Evolutionary conservation across 1,140 invertebrate species (phyloP).

Genomic region (Ylistrum balloti): DNA sequence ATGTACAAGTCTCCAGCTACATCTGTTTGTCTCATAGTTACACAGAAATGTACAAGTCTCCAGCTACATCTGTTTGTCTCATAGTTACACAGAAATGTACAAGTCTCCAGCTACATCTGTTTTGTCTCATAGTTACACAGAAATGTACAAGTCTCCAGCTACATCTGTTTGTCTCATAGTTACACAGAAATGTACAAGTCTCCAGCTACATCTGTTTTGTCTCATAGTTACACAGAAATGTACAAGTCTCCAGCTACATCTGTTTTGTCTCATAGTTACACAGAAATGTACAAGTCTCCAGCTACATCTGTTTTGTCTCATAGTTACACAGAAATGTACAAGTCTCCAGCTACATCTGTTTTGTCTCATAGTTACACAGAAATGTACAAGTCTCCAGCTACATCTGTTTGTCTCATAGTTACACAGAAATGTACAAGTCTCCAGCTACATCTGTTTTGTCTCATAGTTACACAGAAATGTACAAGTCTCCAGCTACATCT

Average conservation of each 20-base stretch:
- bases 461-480: conserved; percentile 18
- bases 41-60: background rate
- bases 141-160: background rate
- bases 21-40: background rate
- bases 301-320: background rate
- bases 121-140: background rate
- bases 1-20: background rate
- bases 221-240: conserved; percentile 17
- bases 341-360: background rate
- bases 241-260: background rate
- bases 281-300: background rate
- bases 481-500: background rate
- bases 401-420: background rate
- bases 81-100: background rate
- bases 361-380: conserved; percentile 3
- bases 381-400: background rate
- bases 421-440: background rate
- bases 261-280: background rate
- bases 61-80: background rate
- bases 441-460: background rate
- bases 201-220: background rate
- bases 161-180: background rate
- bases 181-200: background rate
- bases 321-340: background rate
- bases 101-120: background rate